Evolutionary conservation across 2,797 vertebrate genomes (phyloP), one percentile per base, ranked within the genome.

Genomic region (Fringilla coelebs): DNA sequence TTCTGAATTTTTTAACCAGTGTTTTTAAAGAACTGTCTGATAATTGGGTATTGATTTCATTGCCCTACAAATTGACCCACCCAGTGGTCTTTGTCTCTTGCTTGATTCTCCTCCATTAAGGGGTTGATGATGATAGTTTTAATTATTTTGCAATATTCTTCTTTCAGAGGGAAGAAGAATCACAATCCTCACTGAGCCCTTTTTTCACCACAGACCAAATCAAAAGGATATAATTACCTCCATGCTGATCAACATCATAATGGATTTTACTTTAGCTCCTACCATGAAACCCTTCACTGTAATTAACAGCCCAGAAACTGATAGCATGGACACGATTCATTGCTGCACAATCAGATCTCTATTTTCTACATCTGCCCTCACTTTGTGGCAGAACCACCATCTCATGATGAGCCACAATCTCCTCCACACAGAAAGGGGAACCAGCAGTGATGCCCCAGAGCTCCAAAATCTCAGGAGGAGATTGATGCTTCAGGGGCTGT

Each of bases 1-100:
- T 63, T 81, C 63, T 71, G 28, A 61, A 40, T 77, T 74, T 90
- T 81, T 81, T 70, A 88, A 66, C 46, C 32, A 25, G 14, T 63
- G 36, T 67, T 90, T 81, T 93, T 76, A 78, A 92, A 95, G 80
- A 29, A 41, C 61, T 40, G 9, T 41, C 77, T 93, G 71, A 93
- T 91, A 94, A 93, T 45, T 90, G 57, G 72, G 32, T 91, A 93
- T 93, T 78, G 81, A 97, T 94, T 89, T 72, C 32, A 31, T 7
- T 87, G 95, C 55, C 74, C 74, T 91, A 85, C 67, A 89, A 73
- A 80, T 13, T 78, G 90, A 94, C 88, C 68, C 51, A 88, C 46
- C 36, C 51, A 17, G 11, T 57, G 40, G 58, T 76, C 72, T 92
- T 85, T 88, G 55, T 72, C 54, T 83, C 55, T 51, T 74, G 38